A percentile compares a stretch with the other conserved stretches of the same genome.
These are phyloP conservation scores for Ennomos fuscantarius DNA, from an alignment of 2,888 invertebrate species.

Conservation along the genomic window DNA sequence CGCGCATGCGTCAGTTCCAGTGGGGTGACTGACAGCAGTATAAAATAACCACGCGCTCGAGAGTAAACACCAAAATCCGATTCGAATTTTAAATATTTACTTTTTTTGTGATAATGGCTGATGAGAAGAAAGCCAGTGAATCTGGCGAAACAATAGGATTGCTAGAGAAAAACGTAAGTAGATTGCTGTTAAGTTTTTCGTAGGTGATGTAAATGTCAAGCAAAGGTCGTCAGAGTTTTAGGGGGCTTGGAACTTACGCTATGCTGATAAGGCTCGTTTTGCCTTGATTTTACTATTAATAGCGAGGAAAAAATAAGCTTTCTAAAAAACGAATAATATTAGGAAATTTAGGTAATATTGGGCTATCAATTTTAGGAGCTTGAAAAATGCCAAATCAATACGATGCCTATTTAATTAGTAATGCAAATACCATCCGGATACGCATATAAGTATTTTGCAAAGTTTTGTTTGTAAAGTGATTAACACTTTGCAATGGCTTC, in stretches of 20 bases:
- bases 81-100: conserved; percentile 30
- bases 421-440: conserved; percentile 13
- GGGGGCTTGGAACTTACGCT: conserved; percentile 24
- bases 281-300: conserved; percentile 6
- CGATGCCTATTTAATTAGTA: conserved; percentile 16
- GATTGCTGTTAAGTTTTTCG: conserved; percentile 35
- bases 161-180: conserved; percentile 74
- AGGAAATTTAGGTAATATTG: not conserved
- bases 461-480: conserved; percentile 18
- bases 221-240: conserved; percentile 65
- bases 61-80: conserved; percentile 31
- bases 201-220: conserved; percentile 62
- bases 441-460: conserved; percentile 3
- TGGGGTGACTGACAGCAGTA: conserved; percentile 29
- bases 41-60: conserved; percentile 33
- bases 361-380: not conserved
- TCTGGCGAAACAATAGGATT: conserved; percentile 70
- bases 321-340: too few relatives aligned
- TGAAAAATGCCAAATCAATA: conserved; percentile 23
- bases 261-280: conserved; percentile 17
- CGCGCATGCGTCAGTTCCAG: conserved; percentile 38
- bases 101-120: conserved; percentile 55
- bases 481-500: conserved; percentile 15
- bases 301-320: not conserved
- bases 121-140: conserved; percentile 51